These are phyloP conservation scores for Tenthredo amoena DNA, from an alignment of 2,888 invertebrate species.

Conservation along the genomic window DNA sequence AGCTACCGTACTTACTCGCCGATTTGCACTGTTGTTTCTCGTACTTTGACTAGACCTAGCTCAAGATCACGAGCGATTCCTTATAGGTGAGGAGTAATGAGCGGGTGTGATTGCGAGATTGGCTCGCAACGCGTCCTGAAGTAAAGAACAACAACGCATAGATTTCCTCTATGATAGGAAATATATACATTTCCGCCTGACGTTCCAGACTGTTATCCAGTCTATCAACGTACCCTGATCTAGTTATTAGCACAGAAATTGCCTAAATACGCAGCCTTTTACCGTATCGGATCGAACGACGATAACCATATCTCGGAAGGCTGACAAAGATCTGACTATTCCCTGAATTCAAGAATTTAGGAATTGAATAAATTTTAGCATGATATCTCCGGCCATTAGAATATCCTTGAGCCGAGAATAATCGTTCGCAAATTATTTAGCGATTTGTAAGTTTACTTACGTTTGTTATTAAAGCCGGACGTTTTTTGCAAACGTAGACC, in stretches of 20 bases:
- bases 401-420: conserved; percentile 13
- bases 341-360: background rate
- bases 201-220: background rate
- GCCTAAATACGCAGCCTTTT: background rate
- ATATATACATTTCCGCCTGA: conserved; percentile 1
- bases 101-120: conserved; percentile 41
- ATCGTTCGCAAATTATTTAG: conserved; percentile 4
- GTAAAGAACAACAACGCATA: background rate
- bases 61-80: conserved; percentile 12
- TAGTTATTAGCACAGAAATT: conserved; percentile 19
- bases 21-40: background rate
- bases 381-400: background rate
- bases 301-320: background rate
- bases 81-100: background rate
- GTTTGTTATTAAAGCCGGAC: too few relatives aligned
- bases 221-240: conserved; percentile 16
- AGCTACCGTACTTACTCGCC: background rate
- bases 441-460: conserved; percentile 13
- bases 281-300: background rate
- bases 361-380: background rate
- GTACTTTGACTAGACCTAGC: background rate
- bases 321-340: conserved; percentile 21
- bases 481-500: too few relatives aligned
- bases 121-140: background rate
- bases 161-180: conserved; percentile 3